A percentile compares a stretch with the other conserved stretches of the same genome.
Evolutionary conservation across 2,113 vertebrate species (phyloP).

Genomic region (Dinomys branickii): DNA sequence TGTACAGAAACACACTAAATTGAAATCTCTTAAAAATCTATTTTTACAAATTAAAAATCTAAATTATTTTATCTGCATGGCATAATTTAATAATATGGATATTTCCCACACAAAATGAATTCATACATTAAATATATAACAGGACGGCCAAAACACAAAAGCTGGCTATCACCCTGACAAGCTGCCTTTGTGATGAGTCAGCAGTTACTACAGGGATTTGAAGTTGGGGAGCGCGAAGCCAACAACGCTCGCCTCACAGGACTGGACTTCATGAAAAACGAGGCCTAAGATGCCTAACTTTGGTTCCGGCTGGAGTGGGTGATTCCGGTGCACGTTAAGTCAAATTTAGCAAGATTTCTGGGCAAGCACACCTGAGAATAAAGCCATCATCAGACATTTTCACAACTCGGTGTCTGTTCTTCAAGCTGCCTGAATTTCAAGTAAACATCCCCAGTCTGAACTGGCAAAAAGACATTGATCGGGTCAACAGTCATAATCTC

Average conservation of each 20-base stretch:
- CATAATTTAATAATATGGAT: background rate
- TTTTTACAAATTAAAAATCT: conserved; percentile 53
- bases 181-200: background rate
- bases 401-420: background rate
- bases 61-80: conserved; percentile 18
- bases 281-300: background rate
- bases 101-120: background rate
- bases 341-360: background rate
- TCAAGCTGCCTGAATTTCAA: background rate
- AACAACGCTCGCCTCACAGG: background rate
- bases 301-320: background rate
- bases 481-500: background rate
- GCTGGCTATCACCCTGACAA: background rate
- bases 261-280: background rate
- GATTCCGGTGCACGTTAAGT: background rate
- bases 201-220: background rate
- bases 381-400: background rate
- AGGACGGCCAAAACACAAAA: background rate
- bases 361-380: background rate
- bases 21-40: background rate
- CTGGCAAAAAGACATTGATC: background rate
- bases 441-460: background rate
- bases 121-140: background rate
- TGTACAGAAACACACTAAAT: conserved; percentile 28
- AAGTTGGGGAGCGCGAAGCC: background rate